Conservation (phyloP, 2,888 invertebrate species). For the Trimorus sp. region DNA sequence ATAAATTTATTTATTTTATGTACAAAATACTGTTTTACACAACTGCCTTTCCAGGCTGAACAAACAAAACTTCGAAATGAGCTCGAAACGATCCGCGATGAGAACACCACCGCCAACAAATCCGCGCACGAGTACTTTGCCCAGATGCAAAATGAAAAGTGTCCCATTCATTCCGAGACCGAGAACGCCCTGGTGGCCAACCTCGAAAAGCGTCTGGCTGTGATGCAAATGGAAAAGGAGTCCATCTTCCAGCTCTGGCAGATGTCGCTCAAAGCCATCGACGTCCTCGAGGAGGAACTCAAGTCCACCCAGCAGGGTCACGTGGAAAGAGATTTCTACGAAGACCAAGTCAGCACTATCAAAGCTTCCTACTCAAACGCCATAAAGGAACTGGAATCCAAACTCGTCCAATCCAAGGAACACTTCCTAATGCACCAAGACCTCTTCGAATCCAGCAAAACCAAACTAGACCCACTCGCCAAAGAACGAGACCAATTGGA, state of each 20-base stretch:
- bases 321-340: slow-evolving; percentile 69
- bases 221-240: slow-evolving; percentile 84
- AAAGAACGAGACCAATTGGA: slow-evolving; percentile 82
- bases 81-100: slow-evolving; percentile 70
- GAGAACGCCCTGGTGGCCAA: slow-evolving; percentile 71
- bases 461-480: slow-evolving; percentile 81
- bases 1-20: no score
- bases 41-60: slow-evolving; percentile 61
- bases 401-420: slow-evolving; percentile 83
- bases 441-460: slow-evolving; percentile 80
- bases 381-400: slow-evolving; percentile 83
- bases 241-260: slow-evolving; percentile 86
- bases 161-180: slow-evolving; percentile 43
- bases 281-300: slow-evolving; percentile 86
- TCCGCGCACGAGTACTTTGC: slow-evolving; percentile 69
- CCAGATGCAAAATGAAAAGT: slow-evolving; percentile 69
- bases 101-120: slow-evolving; percentile 71
- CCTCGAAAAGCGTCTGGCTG: slow-evolving; percentile 74
- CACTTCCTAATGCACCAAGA: slow-evolving; percentile 79
- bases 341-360: slow-evolving; percentile 75
- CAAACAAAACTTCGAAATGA: slow-evolving; percentile 74
- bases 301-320: slow-evolving; percentile 79
- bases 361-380: slow-evolving; percentile 83
- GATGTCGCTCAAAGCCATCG: slow-evolving; percentile 86
- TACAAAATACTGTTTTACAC: no score